Evolutionary conservation across 2,113 vertebrate genomes (phyloP), one percentile per base, ranked within the genome.

Genomic region (Spizaetus ornatus): DNA sequence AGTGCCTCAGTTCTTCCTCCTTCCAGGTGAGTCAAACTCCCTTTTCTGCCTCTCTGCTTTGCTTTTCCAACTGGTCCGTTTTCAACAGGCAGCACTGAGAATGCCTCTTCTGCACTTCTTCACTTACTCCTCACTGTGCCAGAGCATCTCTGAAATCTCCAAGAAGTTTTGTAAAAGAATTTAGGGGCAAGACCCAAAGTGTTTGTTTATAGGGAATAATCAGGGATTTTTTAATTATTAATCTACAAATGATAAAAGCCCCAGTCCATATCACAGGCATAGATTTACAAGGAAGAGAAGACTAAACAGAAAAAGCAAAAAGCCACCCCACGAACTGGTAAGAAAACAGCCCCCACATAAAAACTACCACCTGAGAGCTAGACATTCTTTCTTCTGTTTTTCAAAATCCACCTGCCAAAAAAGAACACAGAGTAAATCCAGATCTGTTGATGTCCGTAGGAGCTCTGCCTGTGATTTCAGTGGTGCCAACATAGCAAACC

Each of bases 281-380:
- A 55, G 14, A n/a, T 85, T 59, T 31, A 82, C 47, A 63, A 69
- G 22, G 47, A 47, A 77, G 34, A 88, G 22, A 76, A 83, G 31
- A n/a, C 15, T 38, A 53, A 86, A 31, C 5, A 72, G 38, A 58
- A 82, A 31, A 55, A 65, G 36, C 40, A 87, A 63, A 88, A 96
- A 62, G 9, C 6, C 18, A n/a, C 53, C 38, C 20, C 18, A 40
- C 0, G 0, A 58, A 55, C 50, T 4, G 3, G 55, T 78, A 74
- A 58, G 25, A 83, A 91, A 95, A 66, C 40, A 94, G 40, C 11
- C 14, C 8, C 5, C 38, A 40, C 32, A 76, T 42, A 71, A 78
- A 70, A 84, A 71, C 34, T 42, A 55, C 26, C n/a, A 63, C 19
- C 45, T 13, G 9, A 84, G 32, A 94, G 23, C 21, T 56, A 36